Base-by-base conservation (phyloP, 2,113 vertebrate genomes). In the Larimichthys crocea region DNA sequence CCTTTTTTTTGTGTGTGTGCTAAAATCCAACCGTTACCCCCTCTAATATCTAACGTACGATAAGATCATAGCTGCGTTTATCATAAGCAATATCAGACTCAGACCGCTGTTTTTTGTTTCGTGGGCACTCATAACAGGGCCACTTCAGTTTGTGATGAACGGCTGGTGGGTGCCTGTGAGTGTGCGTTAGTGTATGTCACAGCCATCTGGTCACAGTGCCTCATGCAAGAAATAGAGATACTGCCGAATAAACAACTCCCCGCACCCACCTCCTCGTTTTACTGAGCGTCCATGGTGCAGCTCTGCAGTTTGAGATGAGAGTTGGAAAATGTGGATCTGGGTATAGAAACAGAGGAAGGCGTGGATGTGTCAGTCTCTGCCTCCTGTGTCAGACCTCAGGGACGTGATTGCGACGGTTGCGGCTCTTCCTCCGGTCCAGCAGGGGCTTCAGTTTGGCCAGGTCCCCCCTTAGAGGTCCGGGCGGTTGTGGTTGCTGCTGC, bases 381-480 rank as follows among this genome's bases (percentile, higher is more conserved):
- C 20, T 24, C 22, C 44, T 4, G 44, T 24, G 80, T 96, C 96
- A 99, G 49, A 95, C 96, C 49, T 95, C 95, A 4, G 95, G 96
- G 74, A 95, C 88, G 81, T 98, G 96, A 86, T 98, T 97, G 57
- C 98, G 96, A 77, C 97, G 95, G 83, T 98, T 99, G 73, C 98
- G 96, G 92, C 97, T 98, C 96, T 98, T 99, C 72, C 96, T 95
- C 80, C 95, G 97, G 61, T 97, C 98, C 87, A 99, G 94, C 84
- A 99, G 96, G 3, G 97, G 97, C 90, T 98, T 99, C 56, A 99
- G 93, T 80, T 99, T 99, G 85, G 96, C 96, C 69, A 99, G 95
- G 93, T 99, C 98, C 11, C 97, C 97, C 89, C 97, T 94, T 74
- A 96, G 95, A 72, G 46, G 94, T 4, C 68, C 96, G 0, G 87